phyloP scores from a whole-genome alignment of 1,140 invertebrate genomes.

The Battus philenor region DNA sequence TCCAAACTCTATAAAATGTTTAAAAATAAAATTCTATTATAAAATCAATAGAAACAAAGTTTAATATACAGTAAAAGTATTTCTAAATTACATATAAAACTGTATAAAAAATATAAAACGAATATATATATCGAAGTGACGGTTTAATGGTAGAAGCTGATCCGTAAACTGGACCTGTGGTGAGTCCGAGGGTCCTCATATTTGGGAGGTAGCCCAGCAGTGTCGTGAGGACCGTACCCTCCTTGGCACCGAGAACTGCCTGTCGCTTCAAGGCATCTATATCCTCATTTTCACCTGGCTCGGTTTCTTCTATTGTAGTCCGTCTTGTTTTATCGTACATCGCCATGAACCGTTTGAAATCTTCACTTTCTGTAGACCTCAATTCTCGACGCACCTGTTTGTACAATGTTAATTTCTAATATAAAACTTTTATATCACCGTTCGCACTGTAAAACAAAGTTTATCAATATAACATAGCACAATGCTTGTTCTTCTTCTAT shows the following conservation, averaged over 20 bases:
- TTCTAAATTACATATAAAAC: constrained; percentile 2
- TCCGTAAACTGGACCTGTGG: neutral
- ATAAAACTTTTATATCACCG: no score
- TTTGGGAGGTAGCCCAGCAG: neutral
- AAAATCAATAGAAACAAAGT: no score
- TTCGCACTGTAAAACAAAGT: no score
- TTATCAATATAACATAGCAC: no score
- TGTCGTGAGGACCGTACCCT: neutral
- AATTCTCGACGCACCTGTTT: constrained; percentile 43
- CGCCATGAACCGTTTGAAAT: constrained; percentile 1
- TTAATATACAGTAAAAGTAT: neutral
- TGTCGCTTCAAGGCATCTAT: neutral
- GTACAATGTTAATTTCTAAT: no score
- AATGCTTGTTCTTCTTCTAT: no score
- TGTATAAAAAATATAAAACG: neutral
- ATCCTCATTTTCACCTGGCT: neutral
- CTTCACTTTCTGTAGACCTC: constrained; percentile 18
- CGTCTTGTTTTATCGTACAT: constrained; percentile 1
- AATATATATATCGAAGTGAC: constrained; percentile 1
- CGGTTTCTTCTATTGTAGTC: neutral
- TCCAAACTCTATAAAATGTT: no score
- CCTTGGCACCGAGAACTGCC: neutral
- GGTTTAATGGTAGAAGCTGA: constrained; percentile 1
- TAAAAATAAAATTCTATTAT: no score
- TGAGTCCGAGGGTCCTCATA: neutral